Evolutionary conservation across 2,888 invertebrate species (phyloP).

Genomic region (Arge pagana): DNA sequence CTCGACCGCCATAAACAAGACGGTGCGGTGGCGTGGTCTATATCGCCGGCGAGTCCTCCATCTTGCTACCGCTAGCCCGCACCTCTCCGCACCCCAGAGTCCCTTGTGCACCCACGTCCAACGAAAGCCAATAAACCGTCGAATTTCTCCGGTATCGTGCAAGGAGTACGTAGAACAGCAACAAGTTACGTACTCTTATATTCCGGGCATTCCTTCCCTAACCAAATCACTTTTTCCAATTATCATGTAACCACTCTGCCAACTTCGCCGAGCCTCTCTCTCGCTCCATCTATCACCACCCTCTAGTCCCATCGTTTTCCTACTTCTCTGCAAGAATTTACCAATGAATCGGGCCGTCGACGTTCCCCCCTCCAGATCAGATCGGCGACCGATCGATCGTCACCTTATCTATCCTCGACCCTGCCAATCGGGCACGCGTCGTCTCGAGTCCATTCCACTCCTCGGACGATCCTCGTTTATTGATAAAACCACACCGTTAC

Average conservation of each 20-base stretch:
- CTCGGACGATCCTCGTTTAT: conserved; percentile 1
- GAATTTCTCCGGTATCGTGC: conserved; percentile 54
- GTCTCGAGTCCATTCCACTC: not conserved
- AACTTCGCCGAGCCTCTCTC: no score
- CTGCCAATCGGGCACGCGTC: not conserved
- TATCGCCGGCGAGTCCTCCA: conserved; percentile 35
- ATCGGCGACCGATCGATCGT: not conserved
- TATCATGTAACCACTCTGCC: no score
- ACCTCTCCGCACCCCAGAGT: conserved; percentile 28
- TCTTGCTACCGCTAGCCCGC: conserved; percentile 17
- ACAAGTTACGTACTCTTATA: conserved; percentile 53
- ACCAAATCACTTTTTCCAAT: conserved; percentile 19
- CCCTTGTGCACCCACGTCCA: conserved; percentile 49
- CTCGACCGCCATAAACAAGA: conserved; percentile 52
- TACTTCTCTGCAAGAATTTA: no score
- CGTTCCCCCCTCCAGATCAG: conserved; percentile 6
- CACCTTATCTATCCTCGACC: not conserved
- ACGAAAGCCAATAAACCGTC: conserved; percentile 56
- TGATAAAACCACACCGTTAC: conserved; percentile 12
- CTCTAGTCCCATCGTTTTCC: no score
- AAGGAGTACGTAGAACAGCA: conserved; percentile 48
- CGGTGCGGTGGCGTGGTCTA: conserved; percentile 44
- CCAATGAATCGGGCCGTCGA: conserved; percentile 16
- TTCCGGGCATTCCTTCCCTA: conserved; percentile 19
- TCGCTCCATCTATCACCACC: no score